These are phyloP conservation scores for cattle (Bos taurus) DNA, from an alignment of 2,113 vertebrate species.

Conservation along the genomic window DNA sequence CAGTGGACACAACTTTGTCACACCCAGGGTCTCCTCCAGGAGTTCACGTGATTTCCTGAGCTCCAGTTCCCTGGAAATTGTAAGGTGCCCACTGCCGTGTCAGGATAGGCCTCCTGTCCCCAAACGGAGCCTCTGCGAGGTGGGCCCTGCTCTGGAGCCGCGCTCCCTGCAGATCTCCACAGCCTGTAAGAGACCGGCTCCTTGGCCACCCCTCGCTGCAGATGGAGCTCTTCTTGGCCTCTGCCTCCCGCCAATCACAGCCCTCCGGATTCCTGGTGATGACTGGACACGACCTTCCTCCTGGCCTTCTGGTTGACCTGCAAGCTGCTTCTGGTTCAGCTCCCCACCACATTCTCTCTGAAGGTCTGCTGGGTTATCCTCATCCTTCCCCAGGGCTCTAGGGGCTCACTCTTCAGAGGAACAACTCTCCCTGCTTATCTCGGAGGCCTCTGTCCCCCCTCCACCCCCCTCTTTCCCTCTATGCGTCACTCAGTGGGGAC, in stretches of 20 bases:
- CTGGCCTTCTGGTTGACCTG: fast-evolving
- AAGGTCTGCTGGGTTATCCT: fast-evolving
- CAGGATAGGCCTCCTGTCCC: fast-evolving
- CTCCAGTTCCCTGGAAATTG: fast-evolving
- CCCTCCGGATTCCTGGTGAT: fast-evolving
- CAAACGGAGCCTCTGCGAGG: fast-evolving
- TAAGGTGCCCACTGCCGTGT: fast-evolving
- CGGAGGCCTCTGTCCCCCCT: too few species aligned
- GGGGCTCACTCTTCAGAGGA: background rate
- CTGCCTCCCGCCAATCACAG: fast-evolving
- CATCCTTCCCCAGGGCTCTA: fast-evolving
- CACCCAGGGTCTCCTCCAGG: fast-evolving
- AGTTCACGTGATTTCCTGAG: background rate
- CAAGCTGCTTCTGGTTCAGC: fast-evolving
- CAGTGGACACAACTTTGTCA: background rate
- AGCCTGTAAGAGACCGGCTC: fast-evolving
- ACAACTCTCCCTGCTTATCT: fast-evolving
- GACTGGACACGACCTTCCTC: fast-evolving
- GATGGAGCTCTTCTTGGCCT: background rate
- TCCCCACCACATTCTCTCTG: background rate
- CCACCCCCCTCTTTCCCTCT: background rate
- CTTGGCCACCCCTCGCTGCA: fast-evolving
- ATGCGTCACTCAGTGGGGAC: background rate
- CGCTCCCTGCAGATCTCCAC: fast-evolving
- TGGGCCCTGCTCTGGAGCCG: fast-evolving